These are phyloP conservation scores for Trypoxylon attenuatum DNA, from an alignment of 2,888 invertebrate species.

Conservation along the genomic window DNA sequence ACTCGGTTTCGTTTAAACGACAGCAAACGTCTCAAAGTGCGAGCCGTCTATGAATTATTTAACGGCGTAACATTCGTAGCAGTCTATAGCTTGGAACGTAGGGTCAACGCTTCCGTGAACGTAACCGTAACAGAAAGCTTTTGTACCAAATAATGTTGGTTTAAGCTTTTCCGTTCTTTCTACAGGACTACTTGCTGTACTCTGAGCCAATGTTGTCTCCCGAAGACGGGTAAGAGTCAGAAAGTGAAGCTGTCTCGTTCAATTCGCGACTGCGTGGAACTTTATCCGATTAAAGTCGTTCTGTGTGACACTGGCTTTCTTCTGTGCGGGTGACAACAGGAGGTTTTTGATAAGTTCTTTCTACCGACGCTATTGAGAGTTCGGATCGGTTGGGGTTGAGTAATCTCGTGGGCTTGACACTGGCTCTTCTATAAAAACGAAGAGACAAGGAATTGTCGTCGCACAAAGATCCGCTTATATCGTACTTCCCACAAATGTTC, in stretches of 20 bases:
- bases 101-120: background rate
- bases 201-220: slow-evolving; percentile 17
- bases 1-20: too few species aligned
- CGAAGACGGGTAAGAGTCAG: slow-evolving; percentile 14
- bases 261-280: slow-evolving; percentile 34
- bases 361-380: slow-evolving; percentile 8
- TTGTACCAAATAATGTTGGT: background rate
- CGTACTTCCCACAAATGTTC: slow-evolving; percentile 5
- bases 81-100: too few species aligned
- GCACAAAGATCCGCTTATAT: slow-evolving; percentile 5
- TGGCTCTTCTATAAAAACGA: background rate
- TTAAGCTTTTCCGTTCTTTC: background rate
- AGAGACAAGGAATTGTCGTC: too few species aligned
- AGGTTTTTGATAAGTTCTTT: slow-evolving; percentile 40
- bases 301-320: slow-evolving; percentile 2
- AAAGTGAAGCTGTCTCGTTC: slow-evolving; percentile 38
- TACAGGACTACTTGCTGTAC: background rate
- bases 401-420: background rate
- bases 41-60: too few species aligned
- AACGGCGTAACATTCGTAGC: too few species aligned
- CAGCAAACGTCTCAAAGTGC: too few species aligned
- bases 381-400: background rate
- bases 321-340: background rate
- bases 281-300: slow-evolving; percentile 50
- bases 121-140: background rate